phyloP scores from a whole-genome alignment of 2,113 vertebrate species.

The Psittacula cyanocephala region DNA sequence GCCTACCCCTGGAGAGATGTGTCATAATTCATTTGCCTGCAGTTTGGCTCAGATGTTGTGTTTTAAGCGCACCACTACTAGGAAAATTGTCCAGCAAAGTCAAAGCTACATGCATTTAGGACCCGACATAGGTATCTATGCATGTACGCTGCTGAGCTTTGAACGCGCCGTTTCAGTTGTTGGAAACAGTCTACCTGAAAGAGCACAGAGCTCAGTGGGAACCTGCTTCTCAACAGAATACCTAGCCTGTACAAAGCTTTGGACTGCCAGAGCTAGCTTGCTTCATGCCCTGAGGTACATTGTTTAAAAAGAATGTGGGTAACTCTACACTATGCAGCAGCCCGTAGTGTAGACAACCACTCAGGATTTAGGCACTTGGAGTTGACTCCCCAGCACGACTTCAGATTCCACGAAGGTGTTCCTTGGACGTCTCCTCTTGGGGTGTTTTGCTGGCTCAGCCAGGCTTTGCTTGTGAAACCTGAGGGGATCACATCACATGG shows the following conservation, averaged over 20 bases:
- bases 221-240: not conserved
- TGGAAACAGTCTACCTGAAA: not conserved
- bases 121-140: not conserved
- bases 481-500: constrained; percentile 61
- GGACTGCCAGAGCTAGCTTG: not conserved
- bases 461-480: constrained; percentile 55
- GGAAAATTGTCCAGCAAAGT: not conserved
- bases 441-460: constrained; percentile 48
- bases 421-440: constrained; percentile 5
- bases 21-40: not conserved
- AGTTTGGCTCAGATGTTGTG: not conserved
- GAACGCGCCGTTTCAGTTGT: not conserved
- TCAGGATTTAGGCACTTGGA: not conserved
- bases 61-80: not conserved
- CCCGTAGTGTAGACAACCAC: not conserved
- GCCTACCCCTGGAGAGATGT: not conserved
- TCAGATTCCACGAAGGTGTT: constrained; percentile 35
- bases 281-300: not conserved
- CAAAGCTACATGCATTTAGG: not conserved
- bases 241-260: not conserved
- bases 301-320: not conserved
- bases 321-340: constrained; percentile 6
- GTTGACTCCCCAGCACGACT: not conserved
- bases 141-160: not conserved
- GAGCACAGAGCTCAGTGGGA: not conserved